Evolutionary conservation across 1,140 invertebrate genomes (phyloP).

Genomic region (Sipha flava): DNA sequence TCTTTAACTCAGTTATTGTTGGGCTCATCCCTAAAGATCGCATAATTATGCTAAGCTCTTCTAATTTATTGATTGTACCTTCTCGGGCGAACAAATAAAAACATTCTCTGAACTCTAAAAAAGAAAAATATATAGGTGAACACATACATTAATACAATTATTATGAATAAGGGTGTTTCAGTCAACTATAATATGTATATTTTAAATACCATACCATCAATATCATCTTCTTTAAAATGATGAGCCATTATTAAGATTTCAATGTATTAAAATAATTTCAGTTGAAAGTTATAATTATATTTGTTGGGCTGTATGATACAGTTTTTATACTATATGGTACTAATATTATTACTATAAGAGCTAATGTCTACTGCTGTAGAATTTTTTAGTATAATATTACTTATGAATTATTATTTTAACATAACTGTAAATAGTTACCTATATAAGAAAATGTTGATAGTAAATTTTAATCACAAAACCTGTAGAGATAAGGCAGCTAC

Average conservation of each 20-base stretch:
- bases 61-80: conserved; percentile 75
- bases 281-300: too few relatives aligned
- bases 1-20: conserved; percentile 79
- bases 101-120: conserved; percentile 83
- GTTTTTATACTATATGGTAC: too few relatives aligned
- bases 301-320: too few relatives aligned
- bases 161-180: not conserved
- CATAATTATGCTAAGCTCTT: conserved; percentile 90
- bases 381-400: too few relatives aligned
- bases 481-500: too few relatives aligned
- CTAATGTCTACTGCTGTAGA: too few relatives aligned
- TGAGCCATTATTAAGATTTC: conserved; percentile 53
- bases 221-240: conserved; percentile 74
- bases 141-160: not conserved
- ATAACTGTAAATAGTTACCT: too few relatives aligned
- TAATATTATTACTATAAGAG: too few relatives aligned
- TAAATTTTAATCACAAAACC: too few relatives aligned
- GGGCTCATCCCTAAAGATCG: conserved; percentile 85
- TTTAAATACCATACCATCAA: conserved; percentile 56
- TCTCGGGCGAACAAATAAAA: conserved; percentile 85
- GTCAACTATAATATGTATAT: not conserved
- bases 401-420: too few relatives aligned
- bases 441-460: too few relatives aligned
- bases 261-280: too few relatives aligned
- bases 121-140: not conserved